phyloP scores from a whole-genome alignment of 2,797 vertebrate genomes.

The Platalea minor region DNA sequence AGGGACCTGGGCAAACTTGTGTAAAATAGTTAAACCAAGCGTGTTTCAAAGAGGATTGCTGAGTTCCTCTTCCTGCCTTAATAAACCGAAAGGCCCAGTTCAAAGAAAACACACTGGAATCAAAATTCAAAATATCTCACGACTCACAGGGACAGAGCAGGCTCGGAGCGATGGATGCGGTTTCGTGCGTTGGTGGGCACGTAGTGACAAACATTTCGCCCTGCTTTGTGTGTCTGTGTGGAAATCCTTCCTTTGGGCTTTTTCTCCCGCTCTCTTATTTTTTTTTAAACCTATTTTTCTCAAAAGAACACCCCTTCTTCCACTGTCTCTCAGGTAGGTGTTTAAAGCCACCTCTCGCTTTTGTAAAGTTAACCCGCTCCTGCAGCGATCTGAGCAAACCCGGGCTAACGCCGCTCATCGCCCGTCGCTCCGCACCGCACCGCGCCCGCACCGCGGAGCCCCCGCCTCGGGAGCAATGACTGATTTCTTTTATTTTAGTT shows the following conservation, averaged over 20 bases:
- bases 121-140: constrained; percentile 47
- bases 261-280: not conserved
- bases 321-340: not conserved
- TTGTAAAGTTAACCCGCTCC: not conserved
- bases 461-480: not conserved
- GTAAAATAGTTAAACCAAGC: constrained; percentile 64
- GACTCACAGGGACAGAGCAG: not conserved
- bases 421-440: not conserved
- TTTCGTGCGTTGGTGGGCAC: constrained; percentile 18
- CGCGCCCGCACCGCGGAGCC: not conserved
- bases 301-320: not conserved
- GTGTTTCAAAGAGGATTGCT: constrained; percentile 50
- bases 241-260: not conserved
- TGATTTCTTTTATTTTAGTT: not conserved
- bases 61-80: constrained; percentile 53
- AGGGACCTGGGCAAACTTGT: constrained; percentile 63
- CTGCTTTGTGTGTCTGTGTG: not conserved
- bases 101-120: constrained; percentile 48
- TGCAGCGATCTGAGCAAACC: not conserved
- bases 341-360: not conserved
- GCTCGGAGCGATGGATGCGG: not conserved
- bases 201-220: constrained; percentile 12
- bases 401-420: not conserved
- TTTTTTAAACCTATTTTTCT: not conserved
- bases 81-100: constrained; percentile 52